Evolutionary conservation across 2,888 invertebrate species (phyloP), one percentile per base, ranked within the genome.

Genomic region (Penaeus monodon): DNA sequence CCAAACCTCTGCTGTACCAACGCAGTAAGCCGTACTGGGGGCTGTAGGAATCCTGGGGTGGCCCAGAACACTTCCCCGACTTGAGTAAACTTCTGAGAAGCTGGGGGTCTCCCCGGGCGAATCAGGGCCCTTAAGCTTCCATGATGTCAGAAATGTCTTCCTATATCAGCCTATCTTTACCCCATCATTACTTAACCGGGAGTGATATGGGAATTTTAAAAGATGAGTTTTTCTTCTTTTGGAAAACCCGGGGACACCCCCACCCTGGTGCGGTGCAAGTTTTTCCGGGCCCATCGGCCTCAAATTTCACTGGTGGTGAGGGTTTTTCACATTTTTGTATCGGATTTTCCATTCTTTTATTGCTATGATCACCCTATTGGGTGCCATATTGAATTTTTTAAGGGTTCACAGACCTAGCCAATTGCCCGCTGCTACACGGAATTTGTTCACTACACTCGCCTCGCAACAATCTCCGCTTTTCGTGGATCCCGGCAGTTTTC

Each of bases 21-120:
- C 20, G 89, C 89, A 27, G 89, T 89, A 27, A 89, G n/a, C 89
- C 89, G 68, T 89, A 89, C 82, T 89, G 89, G 63, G 88, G 85
- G 76, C 88, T 89, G 89, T 84, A 24, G 89, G 89, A 29, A 89
- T 82, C 33, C 88, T 57, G 88, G 86, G 88, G 76, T 7, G 84
- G 84, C 14, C 89, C 89, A 80, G 66, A 86, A 84, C 81, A 87
- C 83, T 38, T 89, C 89, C 63, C 89, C 17, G 88, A 86, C 78
- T 88, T 12, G 89, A 88, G 74, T 84, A 88, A 8, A 88, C 89
- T 76, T 89, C 89, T 0, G 89, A 89, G 29, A 79, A 89, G 80
- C 89, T 89, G n/a, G 89, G 89, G 8, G 89, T 89, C 66, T 89
- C n/a, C 89, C 68, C 88, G 88, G 68, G 88, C 89, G 24, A 86